Base-by-base conservation (phyloP, 2,797 vertebrate species). In the Salmo trutta region DNA sequence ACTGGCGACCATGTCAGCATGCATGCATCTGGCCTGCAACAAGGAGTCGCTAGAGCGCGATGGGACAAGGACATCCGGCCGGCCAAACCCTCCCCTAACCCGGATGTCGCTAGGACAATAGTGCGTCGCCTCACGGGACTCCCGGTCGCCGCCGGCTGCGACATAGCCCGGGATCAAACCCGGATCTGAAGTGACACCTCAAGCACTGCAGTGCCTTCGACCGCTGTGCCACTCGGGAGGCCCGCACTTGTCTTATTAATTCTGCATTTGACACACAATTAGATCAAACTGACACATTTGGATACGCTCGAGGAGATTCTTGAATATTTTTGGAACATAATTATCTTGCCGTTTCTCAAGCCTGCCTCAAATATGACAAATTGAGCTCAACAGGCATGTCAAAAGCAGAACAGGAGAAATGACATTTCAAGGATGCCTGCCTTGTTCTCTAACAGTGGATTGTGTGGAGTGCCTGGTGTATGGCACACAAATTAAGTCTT, bases 221-320 rank as follows among this genome's bases (percentile, higher is more conserved):
- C 36, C 36, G 4, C 36, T 41, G 36, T 10, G 36, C 8, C 8
- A 41, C 36, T 41, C 8, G 33, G 33, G 33, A 36, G 33, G 6
- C 33, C 6, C 36, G 36, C 36, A 36, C 36, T 36, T 31, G 4
- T 31, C 12, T 29, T 66, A 29, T 27, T 29, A 5, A 29, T 66
- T 66, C 64, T 29, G 24, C 21, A 24, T 52, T 51, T 15, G 10
- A 31, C 54, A 51, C 53, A 24, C 84, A 84, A 87, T 81, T 54
- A 76, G 81, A 90, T 88, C 80, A 88, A 54, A 41, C 52, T 71
- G 47, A 8, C 67, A 41, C 27, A 47, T 76, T 59, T 70, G 21
- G 67, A 62, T 31, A 76, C 2, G 8, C 8, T 21, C 12, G 24
- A 62, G 5, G n/a, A 78, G 77, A 73, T 62, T 21, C 33, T 72